Base-by-base conservation (phyloP, 2,888 invertebrate genomes). In the Meteorus colon region DNA sequence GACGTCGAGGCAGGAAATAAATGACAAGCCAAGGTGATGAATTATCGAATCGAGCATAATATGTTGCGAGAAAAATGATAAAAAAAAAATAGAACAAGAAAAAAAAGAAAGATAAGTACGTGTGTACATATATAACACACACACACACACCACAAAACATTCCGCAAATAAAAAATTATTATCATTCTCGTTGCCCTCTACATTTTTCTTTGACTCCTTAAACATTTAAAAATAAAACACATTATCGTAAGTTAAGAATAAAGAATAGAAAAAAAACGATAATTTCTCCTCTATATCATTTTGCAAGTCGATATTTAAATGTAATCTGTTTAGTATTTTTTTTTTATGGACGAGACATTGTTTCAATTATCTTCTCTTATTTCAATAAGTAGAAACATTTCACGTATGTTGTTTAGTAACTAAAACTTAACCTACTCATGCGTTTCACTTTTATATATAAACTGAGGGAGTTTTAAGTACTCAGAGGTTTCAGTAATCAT, bases 1-100 rank as follows among this genome's bases (percentile, higher is more conserved):
- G 34, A 29, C 60, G 27, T 29, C 29, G 4, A 24, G 31, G 27
- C 45, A 31, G 41, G n/a, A 63, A 12, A 62, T 51, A 72, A 72
- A 63, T 72, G 63, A 63, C 41, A 16, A 31, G 48, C 37, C 71
- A 48, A 71, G 62, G 48, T 71, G 60, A 31, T 55, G 19, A 55
- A 55, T 55, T 72, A 45, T 62, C 45, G 12, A 72, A 48, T 72
- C 45, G 60, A 41, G 59, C 37, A n/a, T 48, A 34, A 27, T 24
- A 34, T 27, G n/a, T 70, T 45, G 62, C 63, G 48, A 71, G 71
- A 62, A 71, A 60, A 16, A 59, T 63, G 37, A 66, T 41, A 34
- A 48, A 51, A 34, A 12, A 41, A 66, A 73, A 34, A 55, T 16
- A n/a, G n/a, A n/a, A 19, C 16, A 14, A 45, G 12, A 45, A 45